A percentile compares a stretch with the other conserved stretches of the same genome.
These are phyloP conservation scores for Pachyseris speciosa DNA, from an alignment of 64 coral and sea anemone genomes.

Conservation along the genomic window DNA sequence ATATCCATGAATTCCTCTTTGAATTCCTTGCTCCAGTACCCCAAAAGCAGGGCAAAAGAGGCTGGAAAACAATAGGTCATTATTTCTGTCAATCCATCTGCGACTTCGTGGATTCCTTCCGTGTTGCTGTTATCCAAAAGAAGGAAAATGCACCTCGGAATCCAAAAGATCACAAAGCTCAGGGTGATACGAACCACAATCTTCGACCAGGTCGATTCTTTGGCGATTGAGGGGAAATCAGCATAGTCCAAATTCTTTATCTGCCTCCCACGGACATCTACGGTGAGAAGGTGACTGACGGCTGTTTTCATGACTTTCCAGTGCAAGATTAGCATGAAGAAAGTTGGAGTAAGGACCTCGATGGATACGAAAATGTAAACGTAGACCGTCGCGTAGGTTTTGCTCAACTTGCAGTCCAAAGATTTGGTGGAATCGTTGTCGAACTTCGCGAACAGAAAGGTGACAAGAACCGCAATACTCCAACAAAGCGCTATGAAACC, in stretches of 20 bases:
- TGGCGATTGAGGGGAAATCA: conserved; percentile 67
- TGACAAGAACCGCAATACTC: conserved; percentile 54
- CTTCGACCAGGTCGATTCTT: conserved; percentile 72
- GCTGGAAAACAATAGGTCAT: conserved; percentile 89
- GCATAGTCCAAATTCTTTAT: conserved; percentile 77
- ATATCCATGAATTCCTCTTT: conserved; percentile 72
- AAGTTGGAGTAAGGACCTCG: conserved; percentile 72
- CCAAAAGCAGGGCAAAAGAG: conserved; percentile 72
- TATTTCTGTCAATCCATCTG: conserved; percentile 90
- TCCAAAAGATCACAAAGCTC: conserved; percentile 89
- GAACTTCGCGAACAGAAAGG: conserved; percentile 69
- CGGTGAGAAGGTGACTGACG: conserved; percentile 52
- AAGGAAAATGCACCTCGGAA: conserved; percentile 88
- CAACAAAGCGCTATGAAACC: conserved; percentile 60
- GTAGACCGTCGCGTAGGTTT: conserved; percentile 56
- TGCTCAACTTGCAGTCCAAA: conserved; percentile 77
- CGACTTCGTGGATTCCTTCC: conserved; percentile 83
- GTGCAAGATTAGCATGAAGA: conserved; percentile 73
- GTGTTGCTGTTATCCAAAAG: conserved; percentile 82
- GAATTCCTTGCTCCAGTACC: conserved; percentile 75
- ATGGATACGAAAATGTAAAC: conserved; percentile 76
- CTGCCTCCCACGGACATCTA: conserved; percentile 69
- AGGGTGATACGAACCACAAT: conserved; percentile 72
- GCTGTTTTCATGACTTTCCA: conserved; percentile 71
- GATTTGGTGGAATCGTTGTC: background rate